phyloP scores from a whole-genome alignment of 1,140 invertebrate species.

The Hylaeus anthracinus region DNA sequence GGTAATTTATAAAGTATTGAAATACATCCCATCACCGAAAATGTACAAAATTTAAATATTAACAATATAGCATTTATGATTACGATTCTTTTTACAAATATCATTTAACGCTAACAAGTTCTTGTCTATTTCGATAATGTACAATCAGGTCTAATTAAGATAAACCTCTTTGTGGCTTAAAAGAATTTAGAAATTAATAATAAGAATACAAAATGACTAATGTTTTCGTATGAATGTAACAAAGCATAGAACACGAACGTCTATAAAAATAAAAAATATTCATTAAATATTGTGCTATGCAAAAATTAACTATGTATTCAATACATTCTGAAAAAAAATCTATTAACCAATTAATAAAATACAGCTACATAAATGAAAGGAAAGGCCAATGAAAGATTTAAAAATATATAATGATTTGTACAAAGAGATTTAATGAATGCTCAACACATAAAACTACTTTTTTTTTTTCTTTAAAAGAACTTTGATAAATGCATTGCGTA shows the following conservation, averaged over 20 bases:
- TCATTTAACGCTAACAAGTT: constrained; percentile 62
- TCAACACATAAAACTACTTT: constrained; percentile 26
- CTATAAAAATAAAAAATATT: constrained; percentile 11
- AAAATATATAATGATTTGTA: constrained; percentile 47
- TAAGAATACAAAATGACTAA: constrained; percentile 18
- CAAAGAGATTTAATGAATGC: constrained; percentile 45
- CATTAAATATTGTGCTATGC: constrained; percentile 14
- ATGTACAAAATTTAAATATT: constrained; percentile 70
- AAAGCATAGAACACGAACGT: constrained; percentile 1
- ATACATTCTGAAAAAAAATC: neutral
- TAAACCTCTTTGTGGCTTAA: constrained; percentile 43
- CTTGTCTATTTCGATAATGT: constrained; percentile 61
- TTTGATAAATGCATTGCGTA: constrained; percentile 18
- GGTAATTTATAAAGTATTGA: constrained; percentile 35
- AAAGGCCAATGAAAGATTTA: constrained; percentile 25
- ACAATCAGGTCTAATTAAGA: constrained; percentile 58
- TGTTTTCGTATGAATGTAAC: constrained; percentile 27
- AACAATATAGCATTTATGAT: constrained; percentile 61
- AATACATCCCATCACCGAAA: constrained; percentile 60
- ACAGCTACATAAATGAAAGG: constrained; percentile 21
- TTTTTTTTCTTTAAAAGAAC: constrained; percentile 9
- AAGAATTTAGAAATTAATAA: constrained; percentile 36
- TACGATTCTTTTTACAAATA: constrained; percentile 68
- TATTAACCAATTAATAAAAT: neutral
- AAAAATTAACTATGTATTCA: constrained; percentile 12